Evolutionary conservation across 2,113 vertebrate genomes (phyloP), one percentile per base, ranked within the genome.

Genomic region (Solea solea): DNA sequence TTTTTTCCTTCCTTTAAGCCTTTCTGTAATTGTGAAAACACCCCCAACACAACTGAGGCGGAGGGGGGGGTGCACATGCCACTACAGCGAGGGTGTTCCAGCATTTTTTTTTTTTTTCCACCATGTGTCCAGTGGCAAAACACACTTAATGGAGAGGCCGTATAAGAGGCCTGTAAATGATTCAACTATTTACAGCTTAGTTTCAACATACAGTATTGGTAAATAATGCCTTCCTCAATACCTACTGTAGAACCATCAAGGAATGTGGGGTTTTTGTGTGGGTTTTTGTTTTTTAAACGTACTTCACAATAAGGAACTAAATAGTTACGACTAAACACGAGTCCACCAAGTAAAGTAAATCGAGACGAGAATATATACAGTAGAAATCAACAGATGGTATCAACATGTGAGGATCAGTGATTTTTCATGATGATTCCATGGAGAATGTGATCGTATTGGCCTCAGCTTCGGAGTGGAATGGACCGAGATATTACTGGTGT

Each of bases 321-420:
- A 82, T 72, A 76, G 48, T 82, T 80, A 85, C 76, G 49, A 88
- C 82, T 77, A 74, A 89, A 86, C 80, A 88, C 86, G 21, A 58
- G 62, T 88, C 73, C 87, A 92, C 86, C 69, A 87, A 86, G 44
- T 62, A 85, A 86, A 76, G 64, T 65, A 86, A 84, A 84, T 78
- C 76, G 80, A 87, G 76, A 88, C 84, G 54, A 52, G 61, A 76
- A 68, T 90, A 86, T 89, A 79, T 85, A 90, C 84, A 89, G 72
- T 88, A 78, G 70, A 90, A 87, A 88, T 69, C 48, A 72, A 74
- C 40, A 57, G 55, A 59, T 66, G 84, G 57, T 83, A 71, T 80
- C 52, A 78, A 89, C 82, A 81, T 79, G 56, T 86, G 76, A 80
- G 76, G 77, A 50, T 67, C 48, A 55, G 41, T 67, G 64, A 78